A percentile compares a stretch with the other conserved stretches of the same genome.
Evolutionary conservation across 2,888 invertebrate species (phyloP).

Genomic region (Lutraria lutraria): DNA sequence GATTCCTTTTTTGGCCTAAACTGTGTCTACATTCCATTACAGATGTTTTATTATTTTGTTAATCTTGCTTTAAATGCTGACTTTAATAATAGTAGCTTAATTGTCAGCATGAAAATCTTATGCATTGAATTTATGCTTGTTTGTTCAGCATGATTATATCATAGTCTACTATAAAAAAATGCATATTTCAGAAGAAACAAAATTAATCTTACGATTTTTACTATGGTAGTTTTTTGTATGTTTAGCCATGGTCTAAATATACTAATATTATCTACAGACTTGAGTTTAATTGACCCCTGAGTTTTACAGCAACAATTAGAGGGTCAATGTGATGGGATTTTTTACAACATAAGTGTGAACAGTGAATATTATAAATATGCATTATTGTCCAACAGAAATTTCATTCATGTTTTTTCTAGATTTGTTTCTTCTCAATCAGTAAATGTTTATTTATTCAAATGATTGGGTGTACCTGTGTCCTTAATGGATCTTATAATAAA

Average conservation of each 20-base stretch:
- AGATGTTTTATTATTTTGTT: not conserved
- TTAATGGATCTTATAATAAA: not conserved
- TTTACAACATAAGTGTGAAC: not conserved
- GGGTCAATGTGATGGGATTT: not conserved
- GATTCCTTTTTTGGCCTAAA: slow-evolving; percentile 5
- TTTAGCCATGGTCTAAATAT: no score
- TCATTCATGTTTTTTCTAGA: not conserved
- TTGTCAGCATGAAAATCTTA: no score
- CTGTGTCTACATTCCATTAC: not conserved
- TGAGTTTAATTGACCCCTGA: not conserved
- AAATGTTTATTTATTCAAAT: not conserved
- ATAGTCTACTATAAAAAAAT: no score
- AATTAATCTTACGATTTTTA: no score
- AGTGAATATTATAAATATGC: slow-evolving; percentile 11
- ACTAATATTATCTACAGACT: no score
- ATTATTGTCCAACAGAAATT: slow-evolving; percentile 1
- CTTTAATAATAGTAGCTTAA: no score
- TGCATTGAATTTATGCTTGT: no score
- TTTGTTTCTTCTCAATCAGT: not conserved
- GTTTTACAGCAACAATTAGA: not conserved
- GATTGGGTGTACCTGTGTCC: not conserved
- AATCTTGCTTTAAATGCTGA: not conserved
- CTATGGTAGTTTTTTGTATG: no score
- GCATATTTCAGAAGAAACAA: no score
- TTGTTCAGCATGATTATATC: no score